phyloP scores from a whole-genome alignment of 2,797 vertebrate species.

The Micropoecilia bifurca region DNA sequence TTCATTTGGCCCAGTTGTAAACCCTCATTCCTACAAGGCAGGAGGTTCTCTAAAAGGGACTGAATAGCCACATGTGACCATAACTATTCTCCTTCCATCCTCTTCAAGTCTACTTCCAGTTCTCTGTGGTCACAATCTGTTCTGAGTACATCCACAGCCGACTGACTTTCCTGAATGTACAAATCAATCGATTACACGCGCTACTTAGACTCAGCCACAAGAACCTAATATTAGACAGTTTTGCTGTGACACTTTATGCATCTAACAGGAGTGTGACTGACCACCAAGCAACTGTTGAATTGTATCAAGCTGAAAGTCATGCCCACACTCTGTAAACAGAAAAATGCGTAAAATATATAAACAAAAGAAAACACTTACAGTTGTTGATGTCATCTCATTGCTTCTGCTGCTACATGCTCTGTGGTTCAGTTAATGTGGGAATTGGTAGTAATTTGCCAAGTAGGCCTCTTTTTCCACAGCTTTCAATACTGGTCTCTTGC shows the following conservation, averaged over 20 bases:
- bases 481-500: background rate
- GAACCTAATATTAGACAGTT: constrained; percentile 33
- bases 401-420: background rate
- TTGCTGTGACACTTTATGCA: constrained; percentile 24
- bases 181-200: constrained; percentile 28
- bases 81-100: constrained; percentile 7
- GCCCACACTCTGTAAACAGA: constrained; percentile 18
- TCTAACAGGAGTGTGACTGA: constrained; percentile 14
- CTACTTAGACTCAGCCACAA: constrained; percentile 37
- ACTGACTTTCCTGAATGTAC: constrained; percentile 26
- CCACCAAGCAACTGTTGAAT: constrained; percentile 32
- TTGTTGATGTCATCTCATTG: constrained; percentile 39
- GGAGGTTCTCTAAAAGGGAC: background rate
- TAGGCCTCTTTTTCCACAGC: background rate
- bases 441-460: background rate
- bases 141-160: constrained; percentile 21
- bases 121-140: background rate
- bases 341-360: background rate
- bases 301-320: constrained; percentile 10
- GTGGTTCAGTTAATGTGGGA: background rate
- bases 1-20: background rate
- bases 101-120: background rate
- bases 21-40: background rate
- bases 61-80: background rate
- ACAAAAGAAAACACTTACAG: constrained; percentile 9